A percentile compares a stretch with the other conserved stretches of the same genome.
These are phyloP conservation scores for Metopia argyrocephala DNA, from an alignment of 2,888 invertebrate genomes.

Conservation along the genomic window DNA sequence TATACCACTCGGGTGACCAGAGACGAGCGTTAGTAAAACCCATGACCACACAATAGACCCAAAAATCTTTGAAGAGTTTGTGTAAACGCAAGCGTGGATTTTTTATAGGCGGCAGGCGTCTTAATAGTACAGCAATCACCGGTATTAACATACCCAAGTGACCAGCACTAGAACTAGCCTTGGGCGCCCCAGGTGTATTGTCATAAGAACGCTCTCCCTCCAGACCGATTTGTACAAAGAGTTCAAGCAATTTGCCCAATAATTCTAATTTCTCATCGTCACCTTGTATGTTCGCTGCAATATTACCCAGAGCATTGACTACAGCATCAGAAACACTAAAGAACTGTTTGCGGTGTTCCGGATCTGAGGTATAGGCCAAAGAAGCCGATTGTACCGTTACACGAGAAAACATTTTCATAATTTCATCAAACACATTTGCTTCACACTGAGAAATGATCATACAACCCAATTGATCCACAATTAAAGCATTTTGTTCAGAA, in stretches of 20 bases:
- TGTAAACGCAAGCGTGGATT: slow-evolving; percentile 94
- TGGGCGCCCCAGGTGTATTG: slow-evolving; percentile 87
- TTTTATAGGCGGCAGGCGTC: slow-evolving; percentile 92
- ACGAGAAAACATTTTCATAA: slow-evolving; percentile 98
- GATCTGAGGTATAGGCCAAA: slow-evolving; percentile 83
- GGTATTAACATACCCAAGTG: slow-evolving; percentile 98
- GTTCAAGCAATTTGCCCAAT: slow-evolving; percentile 91
- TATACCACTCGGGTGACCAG: slow-evolving; percentile 98
- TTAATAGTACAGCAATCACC: slow-evolving; percentile 93
- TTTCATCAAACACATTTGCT: slow-evolving; percentile 91
- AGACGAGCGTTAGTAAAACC: slow-evolving; percentile 95
- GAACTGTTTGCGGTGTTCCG: slow-evolving; percentile 82
- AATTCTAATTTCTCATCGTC: slow-evolving; percentile 91
- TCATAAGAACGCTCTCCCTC: slow-evolving; percentile 98
- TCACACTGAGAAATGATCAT: slow-evolving; percentile 97
- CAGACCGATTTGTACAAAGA: slow-evolving; percentile 98
- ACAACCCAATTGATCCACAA: slow-evolving; percentile 98
- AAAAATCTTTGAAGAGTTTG: slow-evolving; percentile 99
- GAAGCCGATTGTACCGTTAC: slow-evolving; percentile 96
- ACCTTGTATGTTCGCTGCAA: slow-evolving; percentile 95
- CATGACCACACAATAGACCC: slow-evolving; percentile 99
- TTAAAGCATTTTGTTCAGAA: slow-evolving; percentile 93
- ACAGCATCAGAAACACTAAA: slow-evolving; percentile 95
- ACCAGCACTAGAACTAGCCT: slow-evolving; percentile 97
- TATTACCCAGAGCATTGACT: slow-evolving; percentile 96